phyloP scores from a whole-genome alignment of 2,888 invertebrate species.

The Tenthredo mesomela region DNA sequence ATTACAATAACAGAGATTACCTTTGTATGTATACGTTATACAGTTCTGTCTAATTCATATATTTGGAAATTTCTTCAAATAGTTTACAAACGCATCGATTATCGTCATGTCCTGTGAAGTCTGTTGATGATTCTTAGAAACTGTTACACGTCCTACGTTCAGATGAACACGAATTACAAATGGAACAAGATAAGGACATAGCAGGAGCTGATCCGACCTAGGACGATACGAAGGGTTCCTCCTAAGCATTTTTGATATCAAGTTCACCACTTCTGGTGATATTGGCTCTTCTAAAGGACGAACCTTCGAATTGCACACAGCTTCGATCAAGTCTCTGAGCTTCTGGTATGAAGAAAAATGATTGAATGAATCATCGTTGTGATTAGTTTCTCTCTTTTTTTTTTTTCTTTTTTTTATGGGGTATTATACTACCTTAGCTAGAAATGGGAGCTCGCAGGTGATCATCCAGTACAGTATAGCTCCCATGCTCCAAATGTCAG shows the following conservation, averaged over 20 bases:
- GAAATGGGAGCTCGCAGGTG: conserved; percentile 69
- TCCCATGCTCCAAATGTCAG: conserved; percentile 93
- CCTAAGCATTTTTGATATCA: conserved; percentile 71
- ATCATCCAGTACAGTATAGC: conserved; percentile 90
- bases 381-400: not conserved
- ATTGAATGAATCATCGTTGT: not conserved
- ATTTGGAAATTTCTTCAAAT: conserved; percentile 45
- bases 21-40: not conserved
- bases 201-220: conserved; percentile 66
- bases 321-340: conserved; percentile 62
- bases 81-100: conserved; percentile 44
- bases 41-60: conserved; percentile 58
- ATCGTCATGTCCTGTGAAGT: not conserved
- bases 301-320: conserved; percentile 62
- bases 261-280: conserved; percentile 61
- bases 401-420: no score
- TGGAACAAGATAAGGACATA: conserved; percentile 68
- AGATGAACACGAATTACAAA: conserved; percentile 65
- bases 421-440: conserved; percentile 63
- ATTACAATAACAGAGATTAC: not conserved
- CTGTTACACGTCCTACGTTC: conserved; percentile 66
- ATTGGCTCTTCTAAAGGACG: conserved; percentile 56
- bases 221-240: conserved; percentile 66
- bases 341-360: conserved; percentile 55
- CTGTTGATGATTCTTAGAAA: conserved; percentile 15